Evolutionary conservation across 2,888 invertebrate species (phyloP).

Genomic region (Meloe dianella): DNA sequence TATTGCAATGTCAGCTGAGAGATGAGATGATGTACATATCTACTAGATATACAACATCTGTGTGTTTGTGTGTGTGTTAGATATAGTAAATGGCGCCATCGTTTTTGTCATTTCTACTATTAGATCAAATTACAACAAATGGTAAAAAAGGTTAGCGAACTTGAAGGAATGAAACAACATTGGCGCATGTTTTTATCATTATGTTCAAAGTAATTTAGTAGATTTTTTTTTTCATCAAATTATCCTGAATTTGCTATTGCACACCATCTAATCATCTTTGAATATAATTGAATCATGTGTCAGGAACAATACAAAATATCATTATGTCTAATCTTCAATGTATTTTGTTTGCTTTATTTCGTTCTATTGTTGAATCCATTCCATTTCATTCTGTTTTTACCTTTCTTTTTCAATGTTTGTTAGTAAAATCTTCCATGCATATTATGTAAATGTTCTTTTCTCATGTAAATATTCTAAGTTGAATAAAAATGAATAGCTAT

Average conservation of each 20-base stretch:
- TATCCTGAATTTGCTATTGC: background rate
- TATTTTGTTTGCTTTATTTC: background rate
- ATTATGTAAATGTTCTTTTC: background rate
- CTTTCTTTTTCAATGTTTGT: background rate
- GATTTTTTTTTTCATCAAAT: too few relatives aligned
- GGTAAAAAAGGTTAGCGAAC: slow-evolving; percentile 4
- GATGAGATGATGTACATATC: too few relatives aligned
- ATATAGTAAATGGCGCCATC: slow-evolving; percentile 7
- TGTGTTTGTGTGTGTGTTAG: background rate
- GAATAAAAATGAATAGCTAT: background rate
- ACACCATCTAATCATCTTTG: background rate
- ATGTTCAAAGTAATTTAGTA: background rate
- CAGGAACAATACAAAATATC: background rate
- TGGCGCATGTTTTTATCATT: background rate
- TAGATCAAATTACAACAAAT: slow-evolving; percentile 9
- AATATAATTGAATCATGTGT: background rate
- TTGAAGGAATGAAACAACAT: background rate
- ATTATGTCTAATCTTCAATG: background rate
- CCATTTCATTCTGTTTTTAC: background rate
- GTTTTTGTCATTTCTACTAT: slow-evolving; percentile 9
- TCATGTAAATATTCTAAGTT: background rate
- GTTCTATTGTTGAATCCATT: background rate
- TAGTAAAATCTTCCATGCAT: background rate
- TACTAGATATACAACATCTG: too few relatives aligned
- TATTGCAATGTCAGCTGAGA: slow-evolving; percentile 1